Conservation (phyloP, 2,888 invertebrate genomes). For the Ennomos fuscantarius region DNA sequence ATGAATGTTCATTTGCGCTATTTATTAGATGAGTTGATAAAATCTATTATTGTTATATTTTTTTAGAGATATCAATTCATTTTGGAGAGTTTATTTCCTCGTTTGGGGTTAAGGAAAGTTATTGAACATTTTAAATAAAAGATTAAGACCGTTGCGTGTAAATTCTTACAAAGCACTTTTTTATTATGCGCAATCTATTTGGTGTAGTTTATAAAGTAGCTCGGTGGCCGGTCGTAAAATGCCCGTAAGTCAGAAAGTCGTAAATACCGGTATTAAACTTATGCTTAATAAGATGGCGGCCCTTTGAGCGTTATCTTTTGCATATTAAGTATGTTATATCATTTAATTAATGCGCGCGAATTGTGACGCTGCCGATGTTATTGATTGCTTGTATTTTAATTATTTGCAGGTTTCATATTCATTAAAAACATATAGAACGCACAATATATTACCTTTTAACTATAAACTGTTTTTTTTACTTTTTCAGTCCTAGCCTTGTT, state of each 20-base stretch:
- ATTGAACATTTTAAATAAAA: too few species aligned
- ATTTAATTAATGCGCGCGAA: slow-evolving; percentile 53
- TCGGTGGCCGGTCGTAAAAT: slow-evolving; percentile 48
- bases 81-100: too few species aligned
- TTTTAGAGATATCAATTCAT: too few species aligned
- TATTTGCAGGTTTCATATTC: neutral
- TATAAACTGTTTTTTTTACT: too few species aligned
- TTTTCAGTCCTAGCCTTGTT: too few species aligned
- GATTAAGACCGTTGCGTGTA: too few species aligned
- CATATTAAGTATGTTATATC: slow-evolving; percentile 54
- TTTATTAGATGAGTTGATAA: too few species aligned
- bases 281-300: slow-evolving; percentile 48
- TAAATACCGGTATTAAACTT: slow-evolving; percentile 57
- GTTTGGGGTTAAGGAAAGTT: too few species aligned
- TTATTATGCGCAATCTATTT: slow-evolving; percentile 30
- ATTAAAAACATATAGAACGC: too few species aligned
- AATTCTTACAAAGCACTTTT: slow-evolving; percentile 8
- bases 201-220: slow-evolving; percentile 50
- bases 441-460: too few species aligned
- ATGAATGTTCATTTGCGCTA: too few species aligned
- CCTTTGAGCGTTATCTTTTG: slow-evolving; percentile 43
- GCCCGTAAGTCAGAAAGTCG: slow-evolving; percentile 40
- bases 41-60: too few species aligned
- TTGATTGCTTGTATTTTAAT: slow-evolving; percentile 12
- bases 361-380: slow-evolving; percentile 42